Evolutionary conservation across 1,140 invertebrate species (phyloP).

Genomic region (Drosophila tristis): DNA sequence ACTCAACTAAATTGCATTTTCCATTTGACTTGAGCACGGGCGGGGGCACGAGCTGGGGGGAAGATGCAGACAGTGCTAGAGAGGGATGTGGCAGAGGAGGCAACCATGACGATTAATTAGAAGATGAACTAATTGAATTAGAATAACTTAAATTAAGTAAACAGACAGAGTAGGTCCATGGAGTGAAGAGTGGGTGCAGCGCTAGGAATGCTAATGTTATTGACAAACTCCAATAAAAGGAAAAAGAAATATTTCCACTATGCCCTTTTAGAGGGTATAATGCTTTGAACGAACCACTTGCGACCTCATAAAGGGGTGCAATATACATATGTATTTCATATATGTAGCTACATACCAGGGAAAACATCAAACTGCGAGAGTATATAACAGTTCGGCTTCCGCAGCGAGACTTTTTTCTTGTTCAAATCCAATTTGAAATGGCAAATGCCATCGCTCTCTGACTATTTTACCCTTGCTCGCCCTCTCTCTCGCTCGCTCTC

Average conservation of each 20-base stretch:
- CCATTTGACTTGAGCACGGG: conserved; percentile 63
- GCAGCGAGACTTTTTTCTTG: no score
- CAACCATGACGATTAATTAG: conserved; percentile 65
- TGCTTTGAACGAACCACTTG: no score
- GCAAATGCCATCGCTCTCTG: conserved; percentile 46
- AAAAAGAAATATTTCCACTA: conserved; percentile 40
- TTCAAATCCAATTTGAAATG: conserved; percentile 75
- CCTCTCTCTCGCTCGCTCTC: neutral
- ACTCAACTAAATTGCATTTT: conserved; percentile 75
- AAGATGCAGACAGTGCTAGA: conserved; percentile 1
- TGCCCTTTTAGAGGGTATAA: no score
- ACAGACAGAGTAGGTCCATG: conserved; percentile 39
- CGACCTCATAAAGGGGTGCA: no score
- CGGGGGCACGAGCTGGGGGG: neutral
- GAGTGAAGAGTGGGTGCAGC: neutral
- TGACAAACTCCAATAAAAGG: conserved; percentile 44
- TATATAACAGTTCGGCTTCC: no score
- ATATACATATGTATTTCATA: no score
- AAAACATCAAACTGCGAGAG: no score
- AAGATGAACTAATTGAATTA: conserved; percentile 78
- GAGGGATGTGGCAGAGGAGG: conserved; percentile 4
- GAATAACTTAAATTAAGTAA: conserved; percentile 82
- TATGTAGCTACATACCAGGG: no score
- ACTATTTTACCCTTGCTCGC: neutral
- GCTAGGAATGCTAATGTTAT: conserved; percentile 56